A percentile compares a stretch with the other conserved stretches of the same genome.
phyloP scores from a whole-genome alignment of 2,113 vertebrate species.

The Taxidea taxus region DNA sequence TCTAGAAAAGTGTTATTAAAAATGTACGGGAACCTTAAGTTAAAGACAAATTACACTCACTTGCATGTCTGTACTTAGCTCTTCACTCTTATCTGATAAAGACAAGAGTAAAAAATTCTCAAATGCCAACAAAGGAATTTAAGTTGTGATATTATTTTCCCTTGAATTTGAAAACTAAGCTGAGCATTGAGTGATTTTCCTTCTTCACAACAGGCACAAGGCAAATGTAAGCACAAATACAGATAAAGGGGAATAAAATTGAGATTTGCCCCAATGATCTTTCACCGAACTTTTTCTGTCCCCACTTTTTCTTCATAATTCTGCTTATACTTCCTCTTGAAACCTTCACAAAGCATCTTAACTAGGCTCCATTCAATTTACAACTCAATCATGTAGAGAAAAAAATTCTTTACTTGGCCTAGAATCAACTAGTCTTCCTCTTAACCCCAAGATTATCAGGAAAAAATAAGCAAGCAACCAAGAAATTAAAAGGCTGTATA shows the following conservation, averaged over 20 bases:
- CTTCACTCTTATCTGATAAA: background rate
- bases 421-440: background rate
- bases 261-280: background rate
- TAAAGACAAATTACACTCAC: conserved; percentile 11
- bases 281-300: background rate
- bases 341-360: background rate
- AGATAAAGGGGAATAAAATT: background rate
- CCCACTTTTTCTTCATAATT: background rate
- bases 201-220: background rate
- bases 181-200: background rate
- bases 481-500: background rate
- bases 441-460: background rate
- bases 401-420: background rate
- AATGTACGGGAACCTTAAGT: background rate
- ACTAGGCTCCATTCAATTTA: background rate
- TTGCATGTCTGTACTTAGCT: background rate
- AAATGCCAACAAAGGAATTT: background rate
- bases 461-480: background rate
- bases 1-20: conserved; percentile 40
- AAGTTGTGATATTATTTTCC: background rate
- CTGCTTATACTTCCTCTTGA: background rate
- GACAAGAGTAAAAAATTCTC: background rate
- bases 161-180: background rate
- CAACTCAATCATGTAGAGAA: background rate
- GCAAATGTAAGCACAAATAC: background rate